A percentile compares a stretch with the other conserved stretches of the same genome.
Conservation (phyloP, 2,113 vertebrate genomes). For the Gambusia holbrooki region DNA sequence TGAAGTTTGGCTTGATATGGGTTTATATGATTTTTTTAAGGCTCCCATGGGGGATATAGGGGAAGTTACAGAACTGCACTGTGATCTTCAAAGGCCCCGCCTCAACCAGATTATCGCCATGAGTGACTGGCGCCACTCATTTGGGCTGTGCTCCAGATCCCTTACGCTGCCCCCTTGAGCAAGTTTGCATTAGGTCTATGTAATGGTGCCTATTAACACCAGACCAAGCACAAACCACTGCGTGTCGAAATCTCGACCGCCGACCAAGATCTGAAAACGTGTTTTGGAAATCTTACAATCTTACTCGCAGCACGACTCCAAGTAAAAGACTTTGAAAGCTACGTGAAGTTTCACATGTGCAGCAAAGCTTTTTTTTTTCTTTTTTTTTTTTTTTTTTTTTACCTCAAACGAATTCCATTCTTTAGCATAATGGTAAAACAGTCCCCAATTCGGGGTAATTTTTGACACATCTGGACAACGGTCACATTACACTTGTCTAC, state of each 20-base stretch:
- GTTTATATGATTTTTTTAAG: slow-evolving; percentile 50
- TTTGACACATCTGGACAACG: slow-evolving; percentile 1
- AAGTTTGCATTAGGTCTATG: slow-evolving; percentile 37
- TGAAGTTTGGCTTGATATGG: background rate
- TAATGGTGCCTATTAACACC: slow-evolving; percentile 62
- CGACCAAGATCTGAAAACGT: slow-evolving; percentile 68
- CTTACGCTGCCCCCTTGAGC: slow-evolving; percentile 66
- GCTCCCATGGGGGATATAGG: slow-evolving; percentile 62
- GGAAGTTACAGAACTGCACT: slow-evolving; percentile 34
- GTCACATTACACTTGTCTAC: background rate
- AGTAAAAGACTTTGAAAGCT: slow-evolving; percentile 52
- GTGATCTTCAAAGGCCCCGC: slow-evolving; percentile 63
- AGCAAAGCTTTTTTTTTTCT: slow-evolving; percentile 2
- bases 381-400: background rate
- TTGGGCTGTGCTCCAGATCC: slow-evolving; percentile 51
- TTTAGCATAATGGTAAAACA: background rate
- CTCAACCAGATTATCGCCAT: slow-evolving; percentile 64
- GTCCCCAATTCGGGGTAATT: background rate
- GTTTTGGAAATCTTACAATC: slow-evolving; percentile 37
- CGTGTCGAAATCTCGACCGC: slow-evolving; percentile 40
- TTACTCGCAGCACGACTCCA: slow-evolving; percentile 36
- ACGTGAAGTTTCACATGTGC: slow-evolving; percentile 22
- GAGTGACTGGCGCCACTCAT: slow-evolving; percentile 72
- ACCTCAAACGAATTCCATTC: slow-evolving; percentile 40
- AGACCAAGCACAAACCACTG: slow-evolving; percentile 37